phyloP scores from a whole-genome alignment of 2,888 invertebrate species.

The Brachyopa scutellaris region DNA sequence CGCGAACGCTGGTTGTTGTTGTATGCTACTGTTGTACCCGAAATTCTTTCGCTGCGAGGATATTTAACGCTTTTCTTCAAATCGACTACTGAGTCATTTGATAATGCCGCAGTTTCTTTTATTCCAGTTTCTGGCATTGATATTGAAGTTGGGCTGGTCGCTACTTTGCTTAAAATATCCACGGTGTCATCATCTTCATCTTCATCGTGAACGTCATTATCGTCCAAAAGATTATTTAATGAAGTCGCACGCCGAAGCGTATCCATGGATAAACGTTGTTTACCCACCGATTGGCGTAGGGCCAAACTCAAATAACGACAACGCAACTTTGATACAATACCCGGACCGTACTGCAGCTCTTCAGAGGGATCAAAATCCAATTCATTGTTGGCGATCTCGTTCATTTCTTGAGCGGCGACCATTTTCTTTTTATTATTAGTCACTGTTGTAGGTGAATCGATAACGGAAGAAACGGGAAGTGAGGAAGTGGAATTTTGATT shows the following conservation, averaged over 20 bases:
- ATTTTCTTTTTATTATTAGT: slow-evolving; percentile 81
- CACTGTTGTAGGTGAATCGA: slow-evolving; percentile 63
- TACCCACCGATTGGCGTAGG: slow-evolving; percentile 87
- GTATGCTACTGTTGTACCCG: slow-evolving; percentile 11
- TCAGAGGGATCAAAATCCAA: slow-evolving; percentile 84
- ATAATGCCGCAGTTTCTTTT: slow-evolving; percentile 6
- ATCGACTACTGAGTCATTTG: slow-evolving; percentile 24
- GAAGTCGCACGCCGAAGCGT: slow-evolving; percentile 90
- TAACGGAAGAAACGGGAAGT: slow-evolving; percentile 64
- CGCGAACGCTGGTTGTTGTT: slow-evolving; percentile 76
- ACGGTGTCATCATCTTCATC: slow-evolving; percentile 75
- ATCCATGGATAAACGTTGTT: slow-evolving; percentile 86
- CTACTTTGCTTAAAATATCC: slow-evolving; percentile 34
- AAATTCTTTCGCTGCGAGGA: slow-evolving; percentile 5
- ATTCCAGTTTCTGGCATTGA: not conserved
- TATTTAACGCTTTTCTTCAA: slow-evolving; percentile 20
- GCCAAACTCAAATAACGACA: slow-evolving; percentile 94
- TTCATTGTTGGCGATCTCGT: slow-evolving; percentile 76
- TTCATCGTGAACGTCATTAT: slow-evolving; percentile 82
- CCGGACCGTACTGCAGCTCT: slow-evolving; percentile 94
- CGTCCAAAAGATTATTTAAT: slow-evolving; percentile 92
- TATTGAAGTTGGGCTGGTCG: slow-evolving; percentile 23
- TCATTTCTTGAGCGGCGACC: slow-evolving; percentile 83
- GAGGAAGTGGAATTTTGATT: slow-evolving; percentile 41
- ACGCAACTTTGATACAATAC: slow-evolving; percentile 93